phyloP scores from a whole-genome alignment of 1,140 invertebrate species.

The Zaprionus davidi region DNA sequence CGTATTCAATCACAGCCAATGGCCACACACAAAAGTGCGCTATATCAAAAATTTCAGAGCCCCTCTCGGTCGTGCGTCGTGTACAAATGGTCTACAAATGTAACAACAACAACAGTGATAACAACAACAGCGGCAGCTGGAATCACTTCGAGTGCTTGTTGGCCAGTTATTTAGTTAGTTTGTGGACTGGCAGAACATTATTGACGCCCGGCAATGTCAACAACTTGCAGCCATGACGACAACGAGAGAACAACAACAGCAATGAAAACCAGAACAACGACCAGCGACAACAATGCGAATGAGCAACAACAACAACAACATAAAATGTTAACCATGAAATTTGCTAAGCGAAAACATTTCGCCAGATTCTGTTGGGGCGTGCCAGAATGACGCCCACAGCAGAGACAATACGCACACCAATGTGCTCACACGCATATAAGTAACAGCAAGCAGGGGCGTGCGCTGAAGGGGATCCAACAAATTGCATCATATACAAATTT shows the following conservation, averaged over 20 bases:
- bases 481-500: not conserved
- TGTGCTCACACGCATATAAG: not conserved
- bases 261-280: conserved; percentile 14
- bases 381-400: conserved; percentile 46
- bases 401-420: conserved; percentile 32
- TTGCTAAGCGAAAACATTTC: conserved; percentile 76
- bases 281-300: conserved; percentile 15
- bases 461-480: not conserved
- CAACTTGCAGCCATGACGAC: conserved; percentile 78
- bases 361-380: conserved; percentile 52
- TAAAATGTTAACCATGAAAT: conserved; percentile 70
- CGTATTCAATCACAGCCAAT: conserved; percentile 81
- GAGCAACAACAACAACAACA: conserved; percentile 38
- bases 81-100: conserved; percentile 70
- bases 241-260: conserved; percentile 35
- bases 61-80: conserved; percentile 64
- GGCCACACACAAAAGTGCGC: conserved; percentile 80
- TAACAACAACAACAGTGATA: conserved; percentile 25
- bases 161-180: conserved; percentile 65
- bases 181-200: conserved; percentile 60
- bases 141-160: conserved; percentile 41
- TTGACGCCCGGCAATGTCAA: conserved; percentile 80
- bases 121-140: conserved; percentile 5
- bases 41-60: conserved; percentile 76
- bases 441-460: not conserved